These are phyloP conservation scores for Drosophila trapezifrons DNA, from an alignment of 1,140 invertebrate genomes.

Conservation along the genomic window DNA sequence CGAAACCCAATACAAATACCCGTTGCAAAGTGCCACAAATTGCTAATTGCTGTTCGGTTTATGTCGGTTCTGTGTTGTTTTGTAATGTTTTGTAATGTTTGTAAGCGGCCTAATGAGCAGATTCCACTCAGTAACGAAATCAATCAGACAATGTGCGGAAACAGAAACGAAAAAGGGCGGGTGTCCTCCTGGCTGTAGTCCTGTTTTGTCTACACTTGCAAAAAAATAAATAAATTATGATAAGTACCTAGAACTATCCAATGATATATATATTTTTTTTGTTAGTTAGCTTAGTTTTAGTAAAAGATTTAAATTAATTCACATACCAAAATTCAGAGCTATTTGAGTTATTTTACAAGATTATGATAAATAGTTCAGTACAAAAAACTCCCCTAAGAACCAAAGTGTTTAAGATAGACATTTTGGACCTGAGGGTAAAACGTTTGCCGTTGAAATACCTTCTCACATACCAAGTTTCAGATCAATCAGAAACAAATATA, in stretches of 20 bases:
- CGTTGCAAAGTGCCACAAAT: constrained; percentile 32
- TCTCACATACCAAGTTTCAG: background rate
- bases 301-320: too few relatives aligned
- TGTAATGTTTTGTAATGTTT: background rate
- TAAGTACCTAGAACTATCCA: background rate
- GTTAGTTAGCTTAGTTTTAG: accelerated
- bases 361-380: background rate
- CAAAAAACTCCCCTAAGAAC: background rate
- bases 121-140: constrained; percentile 35
- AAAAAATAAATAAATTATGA: background rate
- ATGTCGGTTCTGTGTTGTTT: background rate
- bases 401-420: background rate
- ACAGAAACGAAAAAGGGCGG: background rate
- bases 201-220: constrained; percentile 3
- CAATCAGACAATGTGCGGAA: constrained; percentile 28
- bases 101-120: constrained; percentile 39
- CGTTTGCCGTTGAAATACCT: background rate
- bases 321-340: background rate
- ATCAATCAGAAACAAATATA: background rate
- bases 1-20: constrained; percentile 33
- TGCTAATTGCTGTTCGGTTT: constrained; percentile 51
- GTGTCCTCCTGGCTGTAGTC: background rate
- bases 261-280: too few relatives aligned
- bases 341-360: background rate
- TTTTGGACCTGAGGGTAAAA: background rate